Percentiles rank a stretch among this genome's conserved stretches.
These are phyloP conservation scores for Unio delphinus DNA, from an alignment of 2,888 invertebrate genomes.

Conservation along the genomic window DNA sequence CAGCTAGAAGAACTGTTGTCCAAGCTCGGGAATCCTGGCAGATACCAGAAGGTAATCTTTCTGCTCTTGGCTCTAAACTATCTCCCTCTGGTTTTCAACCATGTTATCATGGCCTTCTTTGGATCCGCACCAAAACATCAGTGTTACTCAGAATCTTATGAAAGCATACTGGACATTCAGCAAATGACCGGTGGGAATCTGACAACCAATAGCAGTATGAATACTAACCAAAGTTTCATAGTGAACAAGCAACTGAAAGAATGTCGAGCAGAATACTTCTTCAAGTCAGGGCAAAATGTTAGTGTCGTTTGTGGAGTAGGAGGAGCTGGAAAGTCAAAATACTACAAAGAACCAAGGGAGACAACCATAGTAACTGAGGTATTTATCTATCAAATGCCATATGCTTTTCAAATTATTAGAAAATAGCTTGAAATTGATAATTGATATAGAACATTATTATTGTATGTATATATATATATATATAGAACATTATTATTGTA, in stretches of 20 bases:
- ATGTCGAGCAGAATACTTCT: constrained; percentile 25
- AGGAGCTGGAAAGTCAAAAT: constrained; percentile 36
- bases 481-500: no score
- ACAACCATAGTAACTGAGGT: constrained; percentile 56
- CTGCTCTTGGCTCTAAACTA: constrained; percentile 58
- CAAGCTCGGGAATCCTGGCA: constrained; percentile 49
- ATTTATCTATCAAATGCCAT: neutral
- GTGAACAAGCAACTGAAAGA: neutral
- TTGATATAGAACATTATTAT: no score
- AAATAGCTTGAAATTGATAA: no score
- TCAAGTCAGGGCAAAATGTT: constrained; percentile 27
- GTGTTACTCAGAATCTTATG: constrained; percentile 33
- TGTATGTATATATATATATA: no score
- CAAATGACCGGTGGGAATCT: neutral
- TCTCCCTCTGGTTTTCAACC: constrained; percentile 59
- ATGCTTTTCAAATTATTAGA: no score
- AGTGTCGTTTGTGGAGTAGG: constrained; percentile 32
- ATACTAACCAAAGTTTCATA: no score
- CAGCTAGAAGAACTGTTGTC: constrained; percentile 46
- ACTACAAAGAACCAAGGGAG: constrained; percentile 22
- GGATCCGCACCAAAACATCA: constrained; percentile 42
- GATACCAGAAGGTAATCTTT: constrained; percentile 55
- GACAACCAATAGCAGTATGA: constrained; percentile 5
- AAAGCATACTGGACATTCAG: constrained; percentile 8
- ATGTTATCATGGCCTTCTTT: constrained; percentile 63